Conservation (phyloP, 64 coral and sea anemone species). For the Platygyra sinensis region DNA sequence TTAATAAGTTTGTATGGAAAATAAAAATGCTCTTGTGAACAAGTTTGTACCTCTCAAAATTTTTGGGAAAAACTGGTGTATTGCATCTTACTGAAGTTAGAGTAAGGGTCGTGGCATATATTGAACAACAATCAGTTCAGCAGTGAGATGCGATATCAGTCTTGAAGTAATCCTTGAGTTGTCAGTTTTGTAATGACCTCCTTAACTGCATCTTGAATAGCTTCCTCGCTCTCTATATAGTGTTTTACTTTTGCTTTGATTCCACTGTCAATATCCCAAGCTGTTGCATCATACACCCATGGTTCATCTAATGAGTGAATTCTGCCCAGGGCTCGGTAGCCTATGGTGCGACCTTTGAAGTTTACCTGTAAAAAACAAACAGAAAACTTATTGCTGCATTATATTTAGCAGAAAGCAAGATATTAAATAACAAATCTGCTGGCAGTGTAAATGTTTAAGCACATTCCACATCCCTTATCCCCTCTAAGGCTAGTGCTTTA, state of each 20-base stretch:
- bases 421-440: slow-evolving; percentile 19
- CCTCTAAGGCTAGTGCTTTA: too few relatives aligned
- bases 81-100: not conserved
- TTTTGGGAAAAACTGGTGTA: not conserved
- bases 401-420: slow-evolving; percentile 19
- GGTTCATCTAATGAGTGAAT: slow-evolving; percentile 22
- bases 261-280: slow-evolving; percentile 45
- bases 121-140: not conserved
- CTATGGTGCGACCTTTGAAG: slow-evolving; percentile 36
- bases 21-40: too few relatives aligned
- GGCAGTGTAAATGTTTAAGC: not conserved
- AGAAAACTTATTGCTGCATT: not conserved
- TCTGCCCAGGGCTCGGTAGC: slow-evolving; percentile 24
- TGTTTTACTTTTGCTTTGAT: slow-evolving; percentile 41
- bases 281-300: slow-evolving; percentile 40
- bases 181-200: slow-evolving; percentile 34
- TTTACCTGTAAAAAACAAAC: slow-evolving; percentile 22
- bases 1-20: too few relatives aligned
- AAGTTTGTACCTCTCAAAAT: too few relatives aligned
- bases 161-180: slow-evolving; percentile 23
- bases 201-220: slow-evolving; percentile 27
- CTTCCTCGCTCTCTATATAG: slow-evolving; percentile 41
- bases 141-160: not conserved
- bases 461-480: too few relatives aligned
- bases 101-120: too few relatives aligned